These are phyloP conservation scores for Augiades crinisus DNA, from an alignment of 2,888 invertebrate species.

Conservation along the genomic window DNA sequence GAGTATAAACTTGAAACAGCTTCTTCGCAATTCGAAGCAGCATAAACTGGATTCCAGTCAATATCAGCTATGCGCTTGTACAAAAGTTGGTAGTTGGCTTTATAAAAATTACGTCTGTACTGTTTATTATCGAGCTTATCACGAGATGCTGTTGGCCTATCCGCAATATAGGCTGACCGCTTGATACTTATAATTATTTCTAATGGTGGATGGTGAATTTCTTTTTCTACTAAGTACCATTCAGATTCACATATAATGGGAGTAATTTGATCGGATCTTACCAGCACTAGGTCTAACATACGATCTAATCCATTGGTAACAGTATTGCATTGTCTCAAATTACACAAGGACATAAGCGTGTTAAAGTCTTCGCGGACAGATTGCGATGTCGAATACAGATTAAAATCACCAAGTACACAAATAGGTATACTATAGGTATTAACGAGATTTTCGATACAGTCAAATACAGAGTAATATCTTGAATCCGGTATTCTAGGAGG, in stretches of 20 bases:
- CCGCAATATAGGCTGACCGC: no score
- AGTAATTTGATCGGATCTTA: background rate
- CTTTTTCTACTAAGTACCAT: background rate
- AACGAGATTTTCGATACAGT: background rate
- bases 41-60: background rate
- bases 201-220: background rate
- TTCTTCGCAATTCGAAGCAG: background rate
- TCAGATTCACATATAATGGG: background rate
- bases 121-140: no score
- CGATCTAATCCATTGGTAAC: background rate
- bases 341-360: background rate
- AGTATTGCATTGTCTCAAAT: constrained; percentile 2
- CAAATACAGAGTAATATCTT: background rate
- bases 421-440: background rate
- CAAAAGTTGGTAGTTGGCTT: no score
- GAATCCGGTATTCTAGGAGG: no score
- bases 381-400: background rate
- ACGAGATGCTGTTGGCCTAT: no score
- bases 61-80: background rate
- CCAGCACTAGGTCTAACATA: background rate
- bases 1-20: background rate
- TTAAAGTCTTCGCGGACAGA: background rate
- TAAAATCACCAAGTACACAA: constrained; percentile 1
- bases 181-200: no score
- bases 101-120: no score